Base-by-base conservation (phyloP, 2,888 invertebrate genomes). In the Caenorhabditis sp. region DNA sequence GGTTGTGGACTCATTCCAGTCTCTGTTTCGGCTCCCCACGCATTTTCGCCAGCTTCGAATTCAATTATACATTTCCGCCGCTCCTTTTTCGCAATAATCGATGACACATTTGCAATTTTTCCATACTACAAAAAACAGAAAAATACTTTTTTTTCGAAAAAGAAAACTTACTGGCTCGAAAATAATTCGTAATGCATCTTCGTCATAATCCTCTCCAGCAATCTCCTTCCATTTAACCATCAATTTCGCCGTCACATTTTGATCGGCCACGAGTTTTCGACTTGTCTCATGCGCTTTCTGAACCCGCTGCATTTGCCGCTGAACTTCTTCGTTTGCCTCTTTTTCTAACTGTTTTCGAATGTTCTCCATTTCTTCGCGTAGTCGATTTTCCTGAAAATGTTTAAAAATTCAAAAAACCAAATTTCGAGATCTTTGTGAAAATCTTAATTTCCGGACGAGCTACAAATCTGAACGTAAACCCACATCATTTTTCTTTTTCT, bases 301-400 rank as follows among this genome's bases (percentile, higher is more conserved):
- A 17, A n/a, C 54, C 27, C 62, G 60, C 24, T 65, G 66, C 36
- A 65, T 43, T 31, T 73, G 75, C 26, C 60, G 65, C 6, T 66
- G 63, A n/a, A 79, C 69, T 19, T 76, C 76, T n/a, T 77, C 75
- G 19, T 77, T 72, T 6, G 69, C 79, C 31, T 79, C 79, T 26
- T 58, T 64, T 50, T 75, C 70, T 49, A 76, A 54, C 26, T 70
- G 66, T 27, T 67, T 69, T 14, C 77, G 67, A 17, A 79, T 62
- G 1, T 69, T 62, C 61, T 79, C 79, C n/a, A 76, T 72, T 17
- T 79, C 79, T 1, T 71, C 67, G 37, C 74, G 60, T 10, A 69
- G 60, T 53, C 49, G 60, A 26, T 53, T 62, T 54, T 71, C 71
- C 69, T 75, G 21, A 43, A 69, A 65, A 36, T 26, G 54, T 36